A percentile compares a stretch with the other conserved stretches of the same genome.
phyloP scores from a whole-genome alignment of 2,888 invertebrate genomes.

The Napeogenes sylphis region DNA sequence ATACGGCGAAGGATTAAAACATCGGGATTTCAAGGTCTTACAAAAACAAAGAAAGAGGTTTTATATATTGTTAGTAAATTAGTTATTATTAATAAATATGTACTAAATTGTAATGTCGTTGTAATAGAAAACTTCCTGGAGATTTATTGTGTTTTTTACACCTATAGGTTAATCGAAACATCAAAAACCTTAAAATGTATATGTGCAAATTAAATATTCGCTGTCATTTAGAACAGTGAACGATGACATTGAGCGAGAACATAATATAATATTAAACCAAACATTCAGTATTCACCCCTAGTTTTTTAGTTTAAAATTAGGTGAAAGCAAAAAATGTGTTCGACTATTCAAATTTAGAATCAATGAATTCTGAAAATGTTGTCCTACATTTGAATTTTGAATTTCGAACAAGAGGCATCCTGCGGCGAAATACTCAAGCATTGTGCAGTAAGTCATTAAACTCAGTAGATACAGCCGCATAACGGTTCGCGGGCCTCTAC shows the following conservation, averaged over 20 bases:
- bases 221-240: too few species aligned
- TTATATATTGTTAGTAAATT: background rate
- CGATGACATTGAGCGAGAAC: too few species aligned
- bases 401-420: constrained; percentile 11
- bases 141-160: too few species aligned
- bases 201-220: too few species aligned
- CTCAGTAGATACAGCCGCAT: constrained; percentile 46
- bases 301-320: constrained; percentile 1
- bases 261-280: too few species aligned
- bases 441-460: constrained; percentile 53
- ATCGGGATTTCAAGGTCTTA: background rate
- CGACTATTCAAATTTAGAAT: background rate
- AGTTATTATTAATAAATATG: too few species aligned
- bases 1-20: constrained; percentile 3
- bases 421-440: constrained; percentile 40
- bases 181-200: too few species aligned
- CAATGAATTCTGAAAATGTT: background rate
- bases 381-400: constrained; percentile 5
- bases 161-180: too few species aligned
- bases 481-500: constrained; percentile 41
- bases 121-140: too few species aligned
- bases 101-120: too few species aligned
- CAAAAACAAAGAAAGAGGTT: background rate
- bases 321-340: background rate
- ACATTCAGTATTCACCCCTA: too few species aligned